A percentile compares a stretch with the other conserved stretches of the same genome.
These are phyloP conservation scores for Ptychochromis oligacanthus DNA, from an alignment of 2,113 vertebrate species.

Conservation along the genomic window DNA sequence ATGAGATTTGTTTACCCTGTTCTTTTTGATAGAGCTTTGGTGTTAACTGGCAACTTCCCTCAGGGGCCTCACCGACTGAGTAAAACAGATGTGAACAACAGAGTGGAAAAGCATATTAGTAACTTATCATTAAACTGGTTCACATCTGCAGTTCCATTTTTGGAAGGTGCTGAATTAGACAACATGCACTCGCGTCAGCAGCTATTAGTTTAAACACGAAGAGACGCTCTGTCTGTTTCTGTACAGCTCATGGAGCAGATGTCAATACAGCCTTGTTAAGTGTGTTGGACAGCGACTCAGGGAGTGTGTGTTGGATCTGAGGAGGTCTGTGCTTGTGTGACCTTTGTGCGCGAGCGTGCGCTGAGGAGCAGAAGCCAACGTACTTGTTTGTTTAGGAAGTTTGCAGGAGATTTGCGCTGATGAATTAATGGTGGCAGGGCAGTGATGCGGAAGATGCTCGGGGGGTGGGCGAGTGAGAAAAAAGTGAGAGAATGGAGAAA, in stretches of 20 bases:
- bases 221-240: constrained; percentile 26
- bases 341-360: constrained; percentile 9
- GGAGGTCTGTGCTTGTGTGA: constrained; percentile 23
- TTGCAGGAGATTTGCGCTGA: constrained; percentile 62
- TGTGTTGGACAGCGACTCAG: background rate
- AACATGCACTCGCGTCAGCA: constrained; percentile 28
- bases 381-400: constrained; percentile 67
- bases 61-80: constrained; percentile 8
- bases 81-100: constrained; percentile 38
- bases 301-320: constrained; percentile 1
- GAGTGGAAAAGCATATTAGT: constrained; percentile 54
- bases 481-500: constrained; percentile 14
- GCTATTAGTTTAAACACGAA: constrained; percentile 22
- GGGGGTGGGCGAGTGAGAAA: background rate
- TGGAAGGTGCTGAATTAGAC: constrained; percentile 11
- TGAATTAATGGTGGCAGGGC: constrained; percentile 75
- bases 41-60: constrained; percentile 4
- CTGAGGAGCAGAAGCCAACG: constrained; percentile 35
- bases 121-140: constrained; percentile 49
- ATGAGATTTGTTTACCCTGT: constrained; percentile 31
- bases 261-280: constrained; percentile 11
- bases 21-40: constrained; percentile 3
- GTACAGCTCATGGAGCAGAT: constrained; percentile 9
- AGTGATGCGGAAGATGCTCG: constrained; percentile 65
- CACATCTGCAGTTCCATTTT: constrained; percentile 45